These are phyloP conservation scores for Eurytoma californica DNA, from an alignment of 2,888 invertebrate species.

Conservation along the genomic window DNA sequence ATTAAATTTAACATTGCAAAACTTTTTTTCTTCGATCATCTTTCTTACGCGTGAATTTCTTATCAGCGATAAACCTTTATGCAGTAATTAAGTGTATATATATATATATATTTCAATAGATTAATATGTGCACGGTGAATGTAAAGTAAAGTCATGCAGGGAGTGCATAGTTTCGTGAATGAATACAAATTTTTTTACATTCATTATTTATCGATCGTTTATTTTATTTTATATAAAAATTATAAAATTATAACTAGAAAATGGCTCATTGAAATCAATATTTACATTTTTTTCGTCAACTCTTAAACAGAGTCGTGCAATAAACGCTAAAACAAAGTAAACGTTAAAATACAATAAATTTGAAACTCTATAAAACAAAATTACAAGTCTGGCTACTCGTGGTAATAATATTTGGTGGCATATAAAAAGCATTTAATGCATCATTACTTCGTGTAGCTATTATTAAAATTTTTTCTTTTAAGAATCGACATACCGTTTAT, in stretches of 20 bases:
- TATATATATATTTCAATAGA: too few species aligned
- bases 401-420: slow-evolving; percentile 37
- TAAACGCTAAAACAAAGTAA: slow-evolving; percentile 21
- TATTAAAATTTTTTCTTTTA: slow-evolving; percentile 29
- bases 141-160: too few species aligned
- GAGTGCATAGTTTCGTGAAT: too few species aligned
- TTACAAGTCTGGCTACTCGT: slow-evolving; percentile 7
- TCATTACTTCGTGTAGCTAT: slow-evolving; percentile 16
- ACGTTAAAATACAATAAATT: slow-evolving; percentile 30
- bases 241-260: slow-evolving; percentile 49
- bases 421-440: slow-evolving; percentile 33
- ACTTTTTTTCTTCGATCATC: not conserved
- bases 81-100: too few species aligned
- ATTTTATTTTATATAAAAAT: slow-evolving; percentile 51
- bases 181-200: not conserved
- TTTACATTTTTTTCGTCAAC: slow-evolving; percentile 29
- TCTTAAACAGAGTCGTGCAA: slow-evolving; percentile 20
- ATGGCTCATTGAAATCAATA: slow-evolving; percentile 23
- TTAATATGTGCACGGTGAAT: too few species aligned
- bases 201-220: slow-evolving; percentile 18
- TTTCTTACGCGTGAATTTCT: not conserved
- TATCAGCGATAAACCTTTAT: too few species aligned
- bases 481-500: slow-evolving; percentile 39
- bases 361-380: slow-evolving; percentile 12
- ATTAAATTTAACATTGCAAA: not conserved